Evolutionary conservation across 37 sponge, comb jelly and placozoan genomes (phyloP), one percentile per base, ranked within the genome.

Genomic region (Agelas oroides): DNA sequence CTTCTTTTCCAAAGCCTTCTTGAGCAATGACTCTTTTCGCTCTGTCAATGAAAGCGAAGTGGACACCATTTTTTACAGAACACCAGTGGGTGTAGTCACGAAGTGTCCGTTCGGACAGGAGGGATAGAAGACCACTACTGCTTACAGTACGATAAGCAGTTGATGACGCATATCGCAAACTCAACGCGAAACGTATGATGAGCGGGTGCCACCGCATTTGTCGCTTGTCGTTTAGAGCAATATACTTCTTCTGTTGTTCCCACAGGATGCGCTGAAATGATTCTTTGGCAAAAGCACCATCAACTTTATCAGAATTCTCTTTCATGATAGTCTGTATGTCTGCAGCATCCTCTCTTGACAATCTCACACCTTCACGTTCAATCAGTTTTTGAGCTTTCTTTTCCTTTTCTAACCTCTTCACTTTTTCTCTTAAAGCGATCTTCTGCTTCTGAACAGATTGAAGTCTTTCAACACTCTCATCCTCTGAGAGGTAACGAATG

Each of bases 211-310:
- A 61, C n/a, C 62, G 5, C 62, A 61, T 61, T 25, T 25, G 62
- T 5, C 62, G 62, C 14, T 61, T 61, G 62, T 61, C 11, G 2
- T 61, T 23, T 5, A 61, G 14, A 27, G 62, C n/a, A 25, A 14
- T 61, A 14, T 61, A 61, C 62, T 61, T 61, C 14, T 12, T 61
- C 62, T 61, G 62, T 46, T 79, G 79, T 37, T 79, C 79, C 79
- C 79, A 79, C 1, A 79, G 53, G 19, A 79, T 33, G 20, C 35
- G 69, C 34, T 68, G 69, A 21, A 30, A 30, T 5, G 73, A 73
- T 8, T 73, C 73, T 28, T 73, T 21, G 31, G 54, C 18, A 73
- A 46, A 73, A 21, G 1, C 37, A 19, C 6, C 24, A 20, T 53
- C 25, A 24, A 73, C 73, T 38, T n/a, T 19, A 41, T 23, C 46